These are phyloP conservation scores for Amblyraja radiata DNA, from an alignment of 2,797 vertebrate species.

Conservation along the genomic window DNA sequence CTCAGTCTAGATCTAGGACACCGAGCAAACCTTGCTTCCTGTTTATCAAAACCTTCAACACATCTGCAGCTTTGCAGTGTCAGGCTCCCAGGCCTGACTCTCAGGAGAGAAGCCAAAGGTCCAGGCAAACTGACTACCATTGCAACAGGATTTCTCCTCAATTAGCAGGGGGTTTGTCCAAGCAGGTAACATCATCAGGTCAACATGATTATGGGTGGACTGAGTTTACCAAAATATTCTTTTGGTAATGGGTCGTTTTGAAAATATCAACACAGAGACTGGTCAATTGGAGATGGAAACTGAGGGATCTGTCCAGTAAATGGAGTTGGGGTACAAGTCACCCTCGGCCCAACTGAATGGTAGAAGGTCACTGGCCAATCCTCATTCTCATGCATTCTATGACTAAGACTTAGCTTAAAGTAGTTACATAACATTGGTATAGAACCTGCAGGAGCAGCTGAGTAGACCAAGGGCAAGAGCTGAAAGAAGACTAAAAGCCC, in stretches of 20 bases:
- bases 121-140: not conserved
- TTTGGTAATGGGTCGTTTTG: not conserved
- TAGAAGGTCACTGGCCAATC: not conserved
- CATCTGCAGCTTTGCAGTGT: not conserved
- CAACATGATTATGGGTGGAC: not conserved
- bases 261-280: not conserved
- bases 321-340: not conserved
- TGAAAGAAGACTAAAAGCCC: not conserved
- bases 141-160: not conserved
- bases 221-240: too few species aligned
- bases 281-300: too few species aligned
- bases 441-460: not conserved
- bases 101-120: not conserved
- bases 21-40: not conserved
- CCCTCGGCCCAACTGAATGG: not conserved
- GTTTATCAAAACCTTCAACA: not conserved
- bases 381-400: not conserved
- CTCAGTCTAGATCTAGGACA: constrained; percentile 22
- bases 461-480: not conserved
- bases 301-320: not conserved
- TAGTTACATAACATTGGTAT: not conserved
- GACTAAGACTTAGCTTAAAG: not conserved
- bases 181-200: too few species aligned
- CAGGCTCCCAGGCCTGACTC: not conserved
- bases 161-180: not conserved